Percentiles rank a stretch among this genome's conserved stretches.
These are phyloP conservation scores for Poeciliopsis turneri DNA, from an alignment of 2,797 vertebrate species.

Conservation along the genomic window DNA sequence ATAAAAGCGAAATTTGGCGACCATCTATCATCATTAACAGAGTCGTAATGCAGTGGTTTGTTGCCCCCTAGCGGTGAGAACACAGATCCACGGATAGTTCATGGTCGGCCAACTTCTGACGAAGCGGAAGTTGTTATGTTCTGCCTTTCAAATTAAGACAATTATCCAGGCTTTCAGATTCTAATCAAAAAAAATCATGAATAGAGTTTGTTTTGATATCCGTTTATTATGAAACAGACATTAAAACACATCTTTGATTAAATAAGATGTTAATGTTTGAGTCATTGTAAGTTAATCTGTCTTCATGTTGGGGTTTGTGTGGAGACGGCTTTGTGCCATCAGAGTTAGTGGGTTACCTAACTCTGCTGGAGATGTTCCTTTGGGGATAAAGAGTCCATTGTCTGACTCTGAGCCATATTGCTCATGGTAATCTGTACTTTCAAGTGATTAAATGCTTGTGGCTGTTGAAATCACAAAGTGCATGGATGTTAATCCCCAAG, in stretches of 20 bases:
- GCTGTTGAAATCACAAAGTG: conserved; percentile 21
- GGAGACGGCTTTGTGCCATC: background rate
- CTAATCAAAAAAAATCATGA: too few species aligned
- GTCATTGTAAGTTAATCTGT: background rate
- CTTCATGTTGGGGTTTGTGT: background rate
- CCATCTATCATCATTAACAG: too few species aligned
- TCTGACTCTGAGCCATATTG: conserved; percentile 25
- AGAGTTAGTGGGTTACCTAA: conserved; percentile 9
- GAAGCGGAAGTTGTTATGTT: too few species aligned
- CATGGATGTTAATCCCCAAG: conserved; percentile 46
- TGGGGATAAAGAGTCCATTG: conserved; percentile 18
- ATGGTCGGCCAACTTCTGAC: too few species aligned
- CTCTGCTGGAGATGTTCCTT: conserved; percentile 3
- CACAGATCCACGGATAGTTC: too few species aligned
- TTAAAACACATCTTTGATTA: background rate
- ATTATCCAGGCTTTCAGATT: too few species aligned
- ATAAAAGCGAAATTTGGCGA: too few species aligned
- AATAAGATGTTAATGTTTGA: background rate
- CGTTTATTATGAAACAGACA: background rate
- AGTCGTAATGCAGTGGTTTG: too few species aligned
- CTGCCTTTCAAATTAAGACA: too few species aligned
- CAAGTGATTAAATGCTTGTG: conserved; percentile 19
- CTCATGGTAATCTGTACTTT: conserved; percentile 29
- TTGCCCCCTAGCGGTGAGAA: too few species aligned
- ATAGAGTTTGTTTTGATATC: background rate